phyloP scores from a whole-genome alignment of 2,113 vertebrate species.

The Thamnophis sirtalis region DNA sequence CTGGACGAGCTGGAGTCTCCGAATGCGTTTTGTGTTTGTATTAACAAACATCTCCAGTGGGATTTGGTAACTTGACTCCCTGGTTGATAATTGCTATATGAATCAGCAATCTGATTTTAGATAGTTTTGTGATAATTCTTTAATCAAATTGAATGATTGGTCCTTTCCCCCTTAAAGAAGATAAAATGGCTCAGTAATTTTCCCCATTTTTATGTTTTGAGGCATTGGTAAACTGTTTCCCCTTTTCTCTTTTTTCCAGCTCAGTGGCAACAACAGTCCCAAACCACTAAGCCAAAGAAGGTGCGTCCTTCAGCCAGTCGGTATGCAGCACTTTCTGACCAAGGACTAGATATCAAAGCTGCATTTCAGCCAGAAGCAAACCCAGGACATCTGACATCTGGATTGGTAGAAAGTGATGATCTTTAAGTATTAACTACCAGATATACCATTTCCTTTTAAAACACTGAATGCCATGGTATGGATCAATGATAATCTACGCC shows the following conservation, averaged over 20 bases:
- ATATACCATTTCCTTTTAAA: constrained; percentile 41
- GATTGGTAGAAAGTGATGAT: constrained; percentile 94
- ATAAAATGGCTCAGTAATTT: neutral
- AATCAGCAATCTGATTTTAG: neutral
- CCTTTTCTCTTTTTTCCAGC: constrained; percentile 65
- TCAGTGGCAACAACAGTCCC: constrained; percentile 91
- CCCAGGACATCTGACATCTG: constrained; percentile 74
- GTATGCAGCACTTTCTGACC: constrained; percentile 93
- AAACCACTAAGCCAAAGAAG: constrained; percentile 88
- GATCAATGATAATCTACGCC: constrained; percentile 66
- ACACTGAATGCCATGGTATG: constrained; percentile 65
- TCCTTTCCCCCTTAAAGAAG: neutral
- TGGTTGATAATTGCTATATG: neutral
- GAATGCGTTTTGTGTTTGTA: no score
- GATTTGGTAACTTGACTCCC: neutral
- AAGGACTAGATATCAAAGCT: constrained; percentile 95
- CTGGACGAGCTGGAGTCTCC: no score
- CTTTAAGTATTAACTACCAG: constrained; percentile 70
- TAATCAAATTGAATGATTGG: neutral
- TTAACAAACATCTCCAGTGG: neutral
- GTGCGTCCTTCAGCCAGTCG: constrained; percentile 93
- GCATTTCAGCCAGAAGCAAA: constrained; percentile 94
- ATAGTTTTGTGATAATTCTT: neutral
- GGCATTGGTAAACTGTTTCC: neutral
- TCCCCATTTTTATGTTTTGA: neutral